A percentile compares a stretch with the other conserved stretches of the same genome.
phyloP scores from a whole-genome alignment of 2,888 invertebrate species.

The Peribatodes rhomboidaria region DNA sequence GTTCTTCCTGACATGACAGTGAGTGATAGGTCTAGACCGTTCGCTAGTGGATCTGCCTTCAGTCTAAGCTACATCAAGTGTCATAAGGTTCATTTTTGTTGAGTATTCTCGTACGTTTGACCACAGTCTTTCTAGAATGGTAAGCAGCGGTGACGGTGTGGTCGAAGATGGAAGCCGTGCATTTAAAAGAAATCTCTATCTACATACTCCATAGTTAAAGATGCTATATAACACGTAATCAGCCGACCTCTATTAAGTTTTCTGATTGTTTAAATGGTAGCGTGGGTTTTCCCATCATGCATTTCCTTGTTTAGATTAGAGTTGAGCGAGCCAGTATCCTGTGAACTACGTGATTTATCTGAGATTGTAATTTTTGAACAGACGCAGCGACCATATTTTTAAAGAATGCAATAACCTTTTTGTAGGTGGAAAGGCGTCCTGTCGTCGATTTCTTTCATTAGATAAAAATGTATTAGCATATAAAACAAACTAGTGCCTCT shows the following conservation, averaged over 20 bases:
- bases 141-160: too few relatives aligned
- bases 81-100: too few relatives aligned
- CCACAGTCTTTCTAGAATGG: too few relatives aligned
- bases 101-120: too few relatives aligned
- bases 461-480: too few relatives aligned
- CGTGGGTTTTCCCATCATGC: conserved; percentile 8
- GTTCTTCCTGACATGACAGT: conserved; percentile 24
- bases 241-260: background rate
- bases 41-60: background rate
- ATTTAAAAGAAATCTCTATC: background rate
- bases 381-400: background rate
- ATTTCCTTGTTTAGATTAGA: conserved; percentile 11
- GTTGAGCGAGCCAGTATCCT: background rate
- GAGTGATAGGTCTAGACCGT: conserved; percentile 11
- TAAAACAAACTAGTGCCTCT: too few relatives aligned
- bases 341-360: background rate
- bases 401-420: background rate
- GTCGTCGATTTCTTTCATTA: too few relatives aligned
- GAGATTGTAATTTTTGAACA: background rate
- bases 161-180: too few relatives aligned
- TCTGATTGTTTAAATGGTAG: conserved; percentile 1
- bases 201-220: background rate
- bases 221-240: background rate
- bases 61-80: background rate
- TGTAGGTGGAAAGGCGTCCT: background rate